phyloP scores from a whole-genome alignment of 2,888 invertebrate species.

The Keiferia lycopersicella region DNA sequence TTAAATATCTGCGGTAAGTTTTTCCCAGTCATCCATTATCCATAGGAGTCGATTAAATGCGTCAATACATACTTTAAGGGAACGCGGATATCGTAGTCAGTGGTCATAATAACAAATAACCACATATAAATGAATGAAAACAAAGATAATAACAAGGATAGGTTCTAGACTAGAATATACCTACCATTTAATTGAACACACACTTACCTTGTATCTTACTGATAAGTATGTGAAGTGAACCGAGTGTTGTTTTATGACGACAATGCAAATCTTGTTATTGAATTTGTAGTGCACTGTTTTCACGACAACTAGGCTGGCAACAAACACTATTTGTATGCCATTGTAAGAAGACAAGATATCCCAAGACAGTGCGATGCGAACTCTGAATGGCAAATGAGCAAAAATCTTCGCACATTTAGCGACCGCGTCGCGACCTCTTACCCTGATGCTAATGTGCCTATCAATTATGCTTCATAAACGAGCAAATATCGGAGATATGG shows the following conservation, averaged over 20 bases:
- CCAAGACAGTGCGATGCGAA: slow-evolving; percentile 50
- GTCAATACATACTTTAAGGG: not conserved
- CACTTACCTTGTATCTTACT: slow-evolving; percentile 8
- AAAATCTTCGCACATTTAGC: slow-evolving; percentile 54
- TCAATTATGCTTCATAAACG: slow-evolving; percentile 20
- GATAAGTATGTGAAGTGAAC: not conserved
- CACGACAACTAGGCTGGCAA: slow-evolving; percentile 49
- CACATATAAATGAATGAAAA: not conserved
- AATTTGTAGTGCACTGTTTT: slow-evolving; percentile 42
- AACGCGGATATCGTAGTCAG: slow-evolving; percentile 4
- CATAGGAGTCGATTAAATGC: not conserved
- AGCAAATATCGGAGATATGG: slow-evolving; percentile 11
- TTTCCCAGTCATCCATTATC: not conserved
- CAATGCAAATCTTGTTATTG: slow-evolving; percentile 26
- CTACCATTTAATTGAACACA: slow-evolving; percentile 3
- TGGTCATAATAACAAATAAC: not conserved
- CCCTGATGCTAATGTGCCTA: slow-evolving; percentile 29
- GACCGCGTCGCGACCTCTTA: slow-evolving; percentile 44
- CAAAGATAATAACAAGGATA: not conserved
- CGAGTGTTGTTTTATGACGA: slow-evolving; percentile 12
- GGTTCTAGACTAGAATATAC: slow-evolving; percentile 4
- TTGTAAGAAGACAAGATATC: slow-evolving; percentile 52
- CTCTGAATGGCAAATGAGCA: slow-evolving; percentile 71
- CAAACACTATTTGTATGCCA: slow-evolving; percentile 60
- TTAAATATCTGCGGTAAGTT: not conserved